These are phyloP conservation scores for Orcinus orca DNA, from an alignment of 2,113 vertebrate genomes.

Conservation along the genomic window DNA sequence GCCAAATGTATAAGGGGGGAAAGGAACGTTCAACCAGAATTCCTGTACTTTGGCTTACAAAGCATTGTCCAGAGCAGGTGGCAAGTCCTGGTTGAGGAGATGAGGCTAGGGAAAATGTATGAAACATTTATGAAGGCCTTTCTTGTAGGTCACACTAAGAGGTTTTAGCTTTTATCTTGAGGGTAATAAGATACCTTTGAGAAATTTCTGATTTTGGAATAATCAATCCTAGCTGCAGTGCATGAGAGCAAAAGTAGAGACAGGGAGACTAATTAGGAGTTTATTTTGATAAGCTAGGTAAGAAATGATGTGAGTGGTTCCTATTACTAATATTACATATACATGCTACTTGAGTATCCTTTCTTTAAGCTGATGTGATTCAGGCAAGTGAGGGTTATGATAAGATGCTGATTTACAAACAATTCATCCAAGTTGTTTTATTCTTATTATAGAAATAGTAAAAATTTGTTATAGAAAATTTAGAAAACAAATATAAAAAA, in stretches of 20 bases:
- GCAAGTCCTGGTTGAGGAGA: not conserved
- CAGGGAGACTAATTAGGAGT: not conserved
- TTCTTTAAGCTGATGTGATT: constrained; percentile 5
- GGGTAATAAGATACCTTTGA: not conserved
- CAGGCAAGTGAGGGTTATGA: not conserved
- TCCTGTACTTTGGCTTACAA: not conserved
- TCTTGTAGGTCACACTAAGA: not conserved
- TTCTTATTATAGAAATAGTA: not conserved
- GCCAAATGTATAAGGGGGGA: not conserved
- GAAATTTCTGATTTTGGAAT: constrained; percentile 14
- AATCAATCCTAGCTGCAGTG: not conserved
- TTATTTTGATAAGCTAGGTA: constrained; percentile 4
- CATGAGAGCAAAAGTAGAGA: not conserved
- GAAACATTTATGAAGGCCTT: not conserved
- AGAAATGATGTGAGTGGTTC: not conserved
- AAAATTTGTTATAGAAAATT: not conserved
- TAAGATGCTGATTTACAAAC: not conserved
- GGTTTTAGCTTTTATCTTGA: not conserved
- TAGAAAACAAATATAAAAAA: not conserved
- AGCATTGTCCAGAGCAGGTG: not conserved
- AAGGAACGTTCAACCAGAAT: not conserved
- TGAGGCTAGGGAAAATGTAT: not conserved
- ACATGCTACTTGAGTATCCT: not conserved
- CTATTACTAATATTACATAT: not conserved
- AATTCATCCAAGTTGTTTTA: not conserved